These are phyloP conservation scores for Orthonevra nobilis DNA, from an alignment of 2,888 invertebrate species.

Conservation along the genomic window DNA sequence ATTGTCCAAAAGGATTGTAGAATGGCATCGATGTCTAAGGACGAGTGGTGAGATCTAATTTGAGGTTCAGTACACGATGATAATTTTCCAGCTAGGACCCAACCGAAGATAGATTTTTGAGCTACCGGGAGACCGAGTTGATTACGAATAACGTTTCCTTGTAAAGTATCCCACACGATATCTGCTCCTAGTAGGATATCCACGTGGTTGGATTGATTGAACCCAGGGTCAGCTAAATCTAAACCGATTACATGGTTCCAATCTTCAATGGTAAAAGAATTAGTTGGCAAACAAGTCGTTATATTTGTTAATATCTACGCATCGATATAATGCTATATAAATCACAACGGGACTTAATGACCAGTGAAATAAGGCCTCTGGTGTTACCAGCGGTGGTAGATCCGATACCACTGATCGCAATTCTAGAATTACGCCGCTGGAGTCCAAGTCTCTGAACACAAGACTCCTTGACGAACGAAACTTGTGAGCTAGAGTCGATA, in stretches of 20 bases:
- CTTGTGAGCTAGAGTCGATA: constrained; percentile 10
- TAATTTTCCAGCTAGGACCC: not conserved
- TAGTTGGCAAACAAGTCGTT: not conserved
- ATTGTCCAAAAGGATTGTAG: not conserved
- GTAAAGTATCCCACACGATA: not conserved
- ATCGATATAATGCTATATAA: not conserved
- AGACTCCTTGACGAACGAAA: constrained; percentile 3
- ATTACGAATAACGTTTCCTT: not conserved
- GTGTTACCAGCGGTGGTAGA: constrained; percentile 1
- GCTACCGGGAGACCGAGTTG: not conserved
- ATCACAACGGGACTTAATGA: not conserved
- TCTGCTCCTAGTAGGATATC: constrained; percentile 4
- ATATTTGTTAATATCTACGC: not conserved
- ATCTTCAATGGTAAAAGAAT: not conserved
- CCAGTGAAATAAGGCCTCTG: not conserved
- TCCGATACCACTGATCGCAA: constrained; percentile 16
- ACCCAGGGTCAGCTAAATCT: not conserved
- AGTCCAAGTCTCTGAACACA: constrained; percentile 3
- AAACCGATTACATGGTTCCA: not conserved
- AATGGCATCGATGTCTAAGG: constrained; percentile 8
- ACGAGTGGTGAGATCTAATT: not conserved
- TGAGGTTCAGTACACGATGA: not conserved
- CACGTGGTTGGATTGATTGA: not conserved
- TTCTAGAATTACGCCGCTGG: not conserved
- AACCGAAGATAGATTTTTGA: constrained; percentile 6